phyloP scores from a whole-genome alignment of 2,797 vertebrate species.

The Lycodopsis pacificus region DNA sequence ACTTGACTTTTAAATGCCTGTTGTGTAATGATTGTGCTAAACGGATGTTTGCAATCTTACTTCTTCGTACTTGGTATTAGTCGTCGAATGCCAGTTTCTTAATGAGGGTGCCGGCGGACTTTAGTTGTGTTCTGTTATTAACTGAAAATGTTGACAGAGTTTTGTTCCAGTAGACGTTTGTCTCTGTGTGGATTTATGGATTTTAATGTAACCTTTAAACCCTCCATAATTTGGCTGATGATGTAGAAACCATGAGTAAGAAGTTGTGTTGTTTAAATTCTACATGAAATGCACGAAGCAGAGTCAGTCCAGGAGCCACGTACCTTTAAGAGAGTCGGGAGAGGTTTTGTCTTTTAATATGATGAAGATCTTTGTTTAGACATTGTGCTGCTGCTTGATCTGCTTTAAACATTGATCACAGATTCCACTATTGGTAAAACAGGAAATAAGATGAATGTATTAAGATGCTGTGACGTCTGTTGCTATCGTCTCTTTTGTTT shows the following conservation, averaged over 20 bases:
- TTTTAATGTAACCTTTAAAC: not conserved
- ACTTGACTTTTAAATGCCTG: not conserved
- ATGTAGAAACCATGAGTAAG: not conserved
- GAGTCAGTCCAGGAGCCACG: not conserved
- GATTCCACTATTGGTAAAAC: not conserved
- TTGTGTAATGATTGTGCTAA: not conserved
- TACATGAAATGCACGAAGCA: not conserved
- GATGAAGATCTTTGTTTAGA: not conserved
- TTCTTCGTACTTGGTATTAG: not conserved
- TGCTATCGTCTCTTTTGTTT: constrained; percentile 86
- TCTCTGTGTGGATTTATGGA: constrained; percentile 2
- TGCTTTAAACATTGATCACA: constrained; percentile 24
- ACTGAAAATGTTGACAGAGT: not conserved
- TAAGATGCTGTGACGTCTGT: constrained; percentile 5
- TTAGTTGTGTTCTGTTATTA: not conserved
- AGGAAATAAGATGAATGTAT: not conserved
- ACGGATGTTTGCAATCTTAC: not conserved
- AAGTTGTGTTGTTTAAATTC: not conserved
- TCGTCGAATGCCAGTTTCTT: not conserved
- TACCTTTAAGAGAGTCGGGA: not conserved
- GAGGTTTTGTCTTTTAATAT: not conserved
- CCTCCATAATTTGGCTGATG: not conserved
- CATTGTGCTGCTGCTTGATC: constrained; percentile 2
- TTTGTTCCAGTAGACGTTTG: not conserved
- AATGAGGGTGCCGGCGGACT: not conserved